phyloP scores from a whole-genome alignment of 1,140 invertebrate species.

The Drosophila malerkotliana region DNA sequence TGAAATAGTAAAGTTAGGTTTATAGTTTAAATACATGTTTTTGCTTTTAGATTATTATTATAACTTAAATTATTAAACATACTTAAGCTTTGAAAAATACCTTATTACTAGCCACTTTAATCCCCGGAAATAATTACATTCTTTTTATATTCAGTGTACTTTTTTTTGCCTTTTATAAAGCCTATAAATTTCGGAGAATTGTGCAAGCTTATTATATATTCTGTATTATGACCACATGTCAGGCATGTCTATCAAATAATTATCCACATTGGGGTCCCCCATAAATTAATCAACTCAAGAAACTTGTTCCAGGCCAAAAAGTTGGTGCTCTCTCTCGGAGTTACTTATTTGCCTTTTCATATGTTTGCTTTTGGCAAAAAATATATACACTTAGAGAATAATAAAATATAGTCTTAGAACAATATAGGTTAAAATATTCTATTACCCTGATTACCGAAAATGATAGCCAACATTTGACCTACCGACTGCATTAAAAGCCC shows the following conservation, averaged over 20 bases:
- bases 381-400: constrained; percentile 10
- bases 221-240: constrained; percentile 12
- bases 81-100: no score
- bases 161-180: constrained; percentile 1
- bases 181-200: constrained; percentile 8
- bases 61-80: no score
- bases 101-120: not conserved
- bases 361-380: constrained; percentile 5
- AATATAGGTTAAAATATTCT: not conserved
- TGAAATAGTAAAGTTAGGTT: not conserved
- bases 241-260: constrained; percentile 5
- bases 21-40: no score
- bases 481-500: not conserved
- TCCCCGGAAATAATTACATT: not conserved
- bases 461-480: not conserved
- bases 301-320: constrained; percentile 13
- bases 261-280: constrained; percentile 10
- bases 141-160: not conserved
- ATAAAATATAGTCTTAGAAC: constrained; percentile 23
- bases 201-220: not conserved
- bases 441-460: constrained; percentile 1
- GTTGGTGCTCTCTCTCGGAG: not conserved
- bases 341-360: constrained; percentile 31
- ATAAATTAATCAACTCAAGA: not conserved
- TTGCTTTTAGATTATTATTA: no score